These are phyloP conservation scores for Sitobion miscanthi DNA, from an alignment of 1,140 invertebrate genomes.

Conservation along the genomic window DNA sequence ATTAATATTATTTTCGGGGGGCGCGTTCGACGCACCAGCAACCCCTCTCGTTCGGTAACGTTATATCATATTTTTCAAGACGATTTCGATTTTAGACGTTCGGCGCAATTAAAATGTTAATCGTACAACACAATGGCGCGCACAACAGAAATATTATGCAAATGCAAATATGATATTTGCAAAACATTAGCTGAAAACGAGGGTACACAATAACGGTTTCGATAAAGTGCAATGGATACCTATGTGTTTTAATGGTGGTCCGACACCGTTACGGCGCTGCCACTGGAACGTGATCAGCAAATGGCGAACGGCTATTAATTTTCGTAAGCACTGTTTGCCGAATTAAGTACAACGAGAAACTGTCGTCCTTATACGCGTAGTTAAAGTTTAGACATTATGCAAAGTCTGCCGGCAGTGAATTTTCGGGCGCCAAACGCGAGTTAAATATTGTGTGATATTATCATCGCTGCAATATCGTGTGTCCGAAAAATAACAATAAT, in stretches of 20 bases:
- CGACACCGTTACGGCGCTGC: neutral
- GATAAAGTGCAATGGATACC: neutral
- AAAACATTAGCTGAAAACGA: neutral
- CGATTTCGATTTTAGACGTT: neutral
- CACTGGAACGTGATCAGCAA: constrained; percentile 8
- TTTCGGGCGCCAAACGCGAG: constrained; percentile 7
- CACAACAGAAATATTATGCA: neutral
- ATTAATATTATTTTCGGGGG: neutral
- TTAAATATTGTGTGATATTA: neutral
- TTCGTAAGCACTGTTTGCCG: constrained; percentile 24
- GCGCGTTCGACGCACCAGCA: neutral
- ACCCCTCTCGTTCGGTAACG: neutral
- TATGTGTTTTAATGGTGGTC: neutral
- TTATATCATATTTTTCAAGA: neutral
- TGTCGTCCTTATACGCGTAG: neutral
- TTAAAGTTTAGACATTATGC: constrained; percentile 29
- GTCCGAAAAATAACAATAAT: neutral
- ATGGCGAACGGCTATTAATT: constrained; percentile 15
- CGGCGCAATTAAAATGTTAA: neutral
- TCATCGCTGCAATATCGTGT: neutral
- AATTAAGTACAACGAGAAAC: constrained; percentile 29
- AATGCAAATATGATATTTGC: neutral
- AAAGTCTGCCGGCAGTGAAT: constrained; percentile 19
- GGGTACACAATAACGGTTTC: neutral
- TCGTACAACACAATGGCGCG: neutral